Evolutionary conservation across 2,113 vertebrate species (phyloP), one percentile per base, ranked within the genome.

Genomic region (Lepus europaeus): DNA sequence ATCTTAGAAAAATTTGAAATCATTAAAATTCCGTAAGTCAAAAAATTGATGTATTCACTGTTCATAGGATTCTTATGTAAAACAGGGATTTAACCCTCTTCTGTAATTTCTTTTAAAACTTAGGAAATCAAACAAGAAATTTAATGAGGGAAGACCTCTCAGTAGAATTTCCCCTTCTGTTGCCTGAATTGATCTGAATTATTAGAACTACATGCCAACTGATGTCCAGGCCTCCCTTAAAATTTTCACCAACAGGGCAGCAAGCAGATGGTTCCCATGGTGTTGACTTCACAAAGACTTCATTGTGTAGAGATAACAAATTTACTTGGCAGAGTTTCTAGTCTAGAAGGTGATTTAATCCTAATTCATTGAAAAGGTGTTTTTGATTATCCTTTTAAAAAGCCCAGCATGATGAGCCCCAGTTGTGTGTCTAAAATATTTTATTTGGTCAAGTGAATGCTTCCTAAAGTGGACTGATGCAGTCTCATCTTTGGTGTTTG

Each of bases 271-370:
- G 94, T 97, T 97, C 89, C 92, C 94, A 96, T 95, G 86, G 89
- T 72, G 68, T 95, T 96, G 36, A 89, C 13, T 90, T 39, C 86
- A 94, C 78, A 88, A 91, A 97, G 66, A 69, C 64, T 92, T 96
- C 89, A 88, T 93, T 94, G 93, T 97, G 82, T 90, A 59, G 49
- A 93, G 85, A 87, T 76, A 97, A 96, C 90, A 49, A 79, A 80
- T 96, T 92, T 94, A 87, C 14, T 88, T 92, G 91, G 74, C 74
- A 90, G 66, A 90, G 22, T 9, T 70, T 90, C 51, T 95, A 74
- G 74, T 63, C 25, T 77, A 90, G 66, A 89, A 92, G 70, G 69
- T 90, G 78, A 94, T 92, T 96, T 95, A 93, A 85, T 89, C 64
- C 31, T 85, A 88, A 92, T 81, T 90, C 88, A 79, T 73, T 78